Percentiles rank a stretch among this genome's conserved stretches.
phyloP scores from a whole-genome alignment of 2,113 vertebrate species.

The Trematocara zebra region DNA sequence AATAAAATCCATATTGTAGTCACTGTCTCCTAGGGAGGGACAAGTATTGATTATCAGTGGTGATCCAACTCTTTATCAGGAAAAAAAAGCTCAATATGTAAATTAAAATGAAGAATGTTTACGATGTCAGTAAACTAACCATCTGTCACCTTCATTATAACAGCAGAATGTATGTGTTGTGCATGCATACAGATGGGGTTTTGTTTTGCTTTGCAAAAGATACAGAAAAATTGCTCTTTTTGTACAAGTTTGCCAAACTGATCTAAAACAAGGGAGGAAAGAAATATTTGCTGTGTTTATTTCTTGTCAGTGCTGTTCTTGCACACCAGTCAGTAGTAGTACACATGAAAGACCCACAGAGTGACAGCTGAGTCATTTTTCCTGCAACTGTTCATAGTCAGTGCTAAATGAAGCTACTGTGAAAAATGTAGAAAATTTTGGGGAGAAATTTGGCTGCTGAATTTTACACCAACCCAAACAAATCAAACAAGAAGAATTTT shows the following conservation, averaged over 20 bases:
- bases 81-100: rapidly evolving
- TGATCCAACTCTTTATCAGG: background rate
- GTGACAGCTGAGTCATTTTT: background rate
- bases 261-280: background rate
- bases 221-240: background rate
- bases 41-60: background rate
- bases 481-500: background rate
- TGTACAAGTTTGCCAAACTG: background rate
- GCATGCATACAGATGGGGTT: background rate
- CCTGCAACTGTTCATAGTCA: background rate
- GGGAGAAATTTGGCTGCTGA: background rate
- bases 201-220: background rate
- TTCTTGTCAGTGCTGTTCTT: background rate
- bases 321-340: background rate
- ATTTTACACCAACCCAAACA: background rate
- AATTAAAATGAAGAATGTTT: background rate
- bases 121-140: background rate
- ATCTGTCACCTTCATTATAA: background rate
- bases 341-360: background rate
- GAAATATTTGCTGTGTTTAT: background rate
- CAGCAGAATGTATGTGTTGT: background rate
- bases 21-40: background rate
- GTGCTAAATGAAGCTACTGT: background rate
- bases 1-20: background rate
- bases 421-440: background rate